phyloP scores from a whole-genome alignment of 2,888 invertebrate genomes.

The Mythimna ferrago region DNA sequence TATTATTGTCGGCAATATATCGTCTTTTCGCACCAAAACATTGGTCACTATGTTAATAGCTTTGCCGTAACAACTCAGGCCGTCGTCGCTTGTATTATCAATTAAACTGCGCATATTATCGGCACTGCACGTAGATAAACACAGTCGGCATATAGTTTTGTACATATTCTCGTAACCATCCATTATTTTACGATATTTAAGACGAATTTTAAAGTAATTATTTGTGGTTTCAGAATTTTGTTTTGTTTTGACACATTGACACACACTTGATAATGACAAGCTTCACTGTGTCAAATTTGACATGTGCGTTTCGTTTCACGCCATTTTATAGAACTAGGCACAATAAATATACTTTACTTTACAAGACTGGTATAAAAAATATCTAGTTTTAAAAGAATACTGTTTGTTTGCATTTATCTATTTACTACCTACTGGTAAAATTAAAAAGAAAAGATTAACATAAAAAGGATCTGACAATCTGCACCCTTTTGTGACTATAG shows the following conservation, averaged over 20 bases:
- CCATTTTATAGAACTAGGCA: neutral
- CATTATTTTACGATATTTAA: constrained; percentile 62
- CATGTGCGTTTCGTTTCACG: constrained; percentile 39
- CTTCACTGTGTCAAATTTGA: constrained; percentile 13
- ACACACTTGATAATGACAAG: neutral
- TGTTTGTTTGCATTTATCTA: too few species aligned
- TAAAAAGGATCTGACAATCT: too few species aligned
- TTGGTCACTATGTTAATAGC: constrained; percentile 75
- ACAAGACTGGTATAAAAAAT: too few species aligned
- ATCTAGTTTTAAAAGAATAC: too few species aligned
- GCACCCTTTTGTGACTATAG: too few species aligned
- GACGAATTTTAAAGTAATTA: neutral
- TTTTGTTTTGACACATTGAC: constrained; percentile 38
- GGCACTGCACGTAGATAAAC: constrained; percentile 72
- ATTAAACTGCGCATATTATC: constrained; percentile 77
- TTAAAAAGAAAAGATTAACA: too few species aligned
- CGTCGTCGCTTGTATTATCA: constrained; percentile 72
- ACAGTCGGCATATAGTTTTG: constrained; percentile 80
- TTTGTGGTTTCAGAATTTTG: constrained; percentile 4
- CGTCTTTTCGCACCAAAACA: constrained; percentile 72
- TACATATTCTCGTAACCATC: constrained; percentile 73
- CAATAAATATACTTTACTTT: too few species aligned
- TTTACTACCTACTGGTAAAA: too few species aligned
- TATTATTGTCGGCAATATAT: constrained; percentile 77
- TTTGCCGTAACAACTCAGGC: constrained; percentile 78